These are phyloP conservation scores for Urocynchramus pylzowi DNA, from an alignment of 2,113 vertebrate genomes.

Conservation along the genomic window DNA sequence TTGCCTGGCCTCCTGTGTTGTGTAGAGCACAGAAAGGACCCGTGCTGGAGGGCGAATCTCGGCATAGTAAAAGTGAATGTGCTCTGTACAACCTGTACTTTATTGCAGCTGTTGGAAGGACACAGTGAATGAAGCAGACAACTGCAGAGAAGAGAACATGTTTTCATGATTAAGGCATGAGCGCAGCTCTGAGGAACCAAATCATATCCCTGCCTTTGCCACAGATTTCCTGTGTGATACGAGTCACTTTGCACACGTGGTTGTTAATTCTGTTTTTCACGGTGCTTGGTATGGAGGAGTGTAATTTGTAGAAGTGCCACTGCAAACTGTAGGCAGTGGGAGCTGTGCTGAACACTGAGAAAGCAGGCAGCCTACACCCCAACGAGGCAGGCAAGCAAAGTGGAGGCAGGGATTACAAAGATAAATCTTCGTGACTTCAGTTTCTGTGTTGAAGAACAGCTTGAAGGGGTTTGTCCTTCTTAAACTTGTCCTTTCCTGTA, in stretches of 20 bases:
- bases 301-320: neutral
- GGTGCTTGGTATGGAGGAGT: neutral
- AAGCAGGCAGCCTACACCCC: neutral
- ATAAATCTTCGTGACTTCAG: neutral
- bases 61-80: neutral
- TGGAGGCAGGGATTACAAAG: neutral
- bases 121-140: neutral
- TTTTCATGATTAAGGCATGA: slow-evolving; percentile 16
- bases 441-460: neutral
- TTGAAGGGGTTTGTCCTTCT: neutral
- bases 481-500: neutral
- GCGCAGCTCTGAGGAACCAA: neutral
- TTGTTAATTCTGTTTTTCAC: neutral
- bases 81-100: neutral
- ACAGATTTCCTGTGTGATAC: neutral
- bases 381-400: neutral
- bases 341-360: neutral
- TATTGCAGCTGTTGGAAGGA: neutral
- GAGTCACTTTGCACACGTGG: neutral
- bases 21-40: accelerated
- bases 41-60: neutral
- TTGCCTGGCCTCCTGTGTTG: neutral
- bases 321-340: neutral
- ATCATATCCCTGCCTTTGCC: neutral
- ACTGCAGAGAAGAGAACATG: neutral